Evolutionary conservation across 2,113 vertebrate species (phyloP).

Genomic region (Microtus oregoni): DNA sequence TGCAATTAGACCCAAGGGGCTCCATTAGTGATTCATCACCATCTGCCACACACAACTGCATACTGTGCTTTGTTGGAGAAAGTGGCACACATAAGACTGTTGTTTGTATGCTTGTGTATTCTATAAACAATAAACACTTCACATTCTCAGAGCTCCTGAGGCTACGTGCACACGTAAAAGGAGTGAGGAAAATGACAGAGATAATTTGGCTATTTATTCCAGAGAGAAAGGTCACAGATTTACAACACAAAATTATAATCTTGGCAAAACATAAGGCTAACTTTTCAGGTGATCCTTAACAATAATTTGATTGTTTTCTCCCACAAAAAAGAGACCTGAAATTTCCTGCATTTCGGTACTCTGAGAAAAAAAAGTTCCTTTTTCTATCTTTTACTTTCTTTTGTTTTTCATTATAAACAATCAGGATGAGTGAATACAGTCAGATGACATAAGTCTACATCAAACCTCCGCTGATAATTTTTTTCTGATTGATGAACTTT

Average conservation of each 20-base stretch:
- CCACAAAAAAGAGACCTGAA: not conserved
- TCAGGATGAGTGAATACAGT: not conserved
- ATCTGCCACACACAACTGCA: slow-evolving; percentile 80
- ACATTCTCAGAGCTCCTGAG: not conserved
- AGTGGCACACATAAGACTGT: not conserved
- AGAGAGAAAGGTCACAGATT: not conserved
- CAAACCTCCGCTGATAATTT: too few relatives aligned
- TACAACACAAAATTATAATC: slow-evolving; percentile 24
- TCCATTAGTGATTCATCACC: slow-evolving; percentile 46
- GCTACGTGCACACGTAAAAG: not conserved
- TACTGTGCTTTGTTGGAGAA: not conserved
- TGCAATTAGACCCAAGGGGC: slow-evolving; percentile 79
- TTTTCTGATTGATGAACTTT: not conserved
- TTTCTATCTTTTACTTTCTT: not conserved
- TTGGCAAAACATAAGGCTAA: not conserved
- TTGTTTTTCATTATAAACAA: not conserved
- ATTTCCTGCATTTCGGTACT: not conserved
- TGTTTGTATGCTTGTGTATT: not conserved
- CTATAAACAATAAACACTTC: not conserved
- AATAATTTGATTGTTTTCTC: not conserved
- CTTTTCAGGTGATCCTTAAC: not conserved
- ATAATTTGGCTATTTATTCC: not conserved
- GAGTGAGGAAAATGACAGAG: not conserved
- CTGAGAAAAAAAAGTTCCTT: not conserved
- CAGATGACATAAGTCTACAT: not conserved